Base-by-base conservation (phyloP, 2,797 vertebrate genomes). In the Sebastes minor region DNA sequence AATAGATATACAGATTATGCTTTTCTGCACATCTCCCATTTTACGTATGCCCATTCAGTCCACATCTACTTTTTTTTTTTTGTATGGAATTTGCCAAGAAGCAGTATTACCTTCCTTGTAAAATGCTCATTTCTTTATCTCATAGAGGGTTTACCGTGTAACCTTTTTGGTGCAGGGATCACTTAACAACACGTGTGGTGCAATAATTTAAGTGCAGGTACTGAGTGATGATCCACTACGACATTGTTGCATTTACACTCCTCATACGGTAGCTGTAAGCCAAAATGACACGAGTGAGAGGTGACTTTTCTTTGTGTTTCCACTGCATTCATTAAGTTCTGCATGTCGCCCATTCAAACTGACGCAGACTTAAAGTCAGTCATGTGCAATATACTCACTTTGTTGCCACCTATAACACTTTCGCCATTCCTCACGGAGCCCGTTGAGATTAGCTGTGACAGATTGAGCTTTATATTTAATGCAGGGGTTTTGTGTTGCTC, bases 131-230 rank as follows among this genome's bases (percentile, higher is more conserved):
- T 59, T 79, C n/a, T 86, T 77, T 67, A 71, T 65, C 25, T 78
- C 61, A 27, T 13, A 27, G 52, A 80, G 61, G 74, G 32, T 82
- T 83, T 77, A 64, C 65, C 25, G 22, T 63, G 60, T 78, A 68
- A 87, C 16, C 8, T 76, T 65, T 74, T 62, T 64, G 63, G 71
- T 84, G 76, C 82, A 84, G 87, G 85, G 73, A 88, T 86, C 25
- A 86, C 76, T 73, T 22, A 63, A 79, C 42, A 62, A 83, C 60
- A 74, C n/a, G 33, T 80, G 81, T 65, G 61, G 90, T 86, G 88
- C 91, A 92, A 88, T 91, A 82, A 90, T 84, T 82, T 22, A 60
- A 70, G 64, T 78, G 64, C 75, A 77, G 60, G 64, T 74, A 46
- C 63, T 68, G 79, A 83, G 64, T 56, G 57, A 65, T 73, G 72